Base-by-base conservation (phyloP, 1,140 invertebrate genomes). In the Ceratoteleas bidentatus region DNA sequence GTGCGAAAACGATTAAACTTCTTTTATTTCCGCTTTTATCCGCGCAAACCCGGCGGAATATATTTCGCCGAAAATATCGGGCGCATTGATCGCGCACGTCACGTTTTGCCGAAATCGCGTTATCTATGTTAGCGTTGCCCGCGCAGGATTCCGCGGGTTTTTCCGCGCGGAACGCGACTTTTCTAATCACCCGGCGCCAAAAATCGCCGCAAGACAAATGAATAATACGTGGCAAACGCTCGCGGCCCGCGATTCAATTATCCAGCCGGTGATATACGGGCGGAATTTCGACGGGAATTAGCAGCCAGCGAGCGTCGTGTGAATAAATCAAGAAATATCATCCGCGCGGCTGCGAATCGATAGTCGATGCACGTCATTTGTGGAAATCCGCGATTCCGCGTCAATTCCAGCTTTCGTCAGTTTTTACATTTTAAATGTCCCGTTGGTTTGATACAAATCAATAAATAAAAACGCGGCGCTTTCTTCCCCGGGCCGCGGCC, bases 251-350 rank as follows among this genome's bases (percentile, higher is more conserved):
- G 65, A 83, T 78, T 83, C 81, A 83, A 83, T 83, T 83, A 83
- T 79, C 81, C 61, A 66, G 24, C 24, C 75, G 76, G 50, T 83
- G 76, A 83, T 83, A 76, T 83, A 83, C 57, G 81, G 62, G 24
- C 49, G 53, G 81, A 75, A 80, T 80, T 83, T 80, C 80, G 76
- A 83, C 79, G 76, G 76, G 76, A 80, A 83, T 84, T 84, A 84
- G 81, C 66, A 80, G 68, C 81, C 73, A 60, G 36, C 66, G 43
- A 80, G 66, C 81, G 81, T 84, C 76, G 81, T 80, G 73, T 84
- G 81, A 84, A 84, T 84, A 84, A 84, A 84, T 84, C 81, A 84
- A 84, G 81, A 84, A 84, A 84, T 78, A 80, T 66, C 72, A 38
- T 50, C 61, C 66, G 76, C 32, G 81, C 15, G 40, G 60, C 60